Evolutionary conservation across 2,888 invertebrate genomes (phyloP).

Genomic region (Tetrapedia diversipes): DNA sequence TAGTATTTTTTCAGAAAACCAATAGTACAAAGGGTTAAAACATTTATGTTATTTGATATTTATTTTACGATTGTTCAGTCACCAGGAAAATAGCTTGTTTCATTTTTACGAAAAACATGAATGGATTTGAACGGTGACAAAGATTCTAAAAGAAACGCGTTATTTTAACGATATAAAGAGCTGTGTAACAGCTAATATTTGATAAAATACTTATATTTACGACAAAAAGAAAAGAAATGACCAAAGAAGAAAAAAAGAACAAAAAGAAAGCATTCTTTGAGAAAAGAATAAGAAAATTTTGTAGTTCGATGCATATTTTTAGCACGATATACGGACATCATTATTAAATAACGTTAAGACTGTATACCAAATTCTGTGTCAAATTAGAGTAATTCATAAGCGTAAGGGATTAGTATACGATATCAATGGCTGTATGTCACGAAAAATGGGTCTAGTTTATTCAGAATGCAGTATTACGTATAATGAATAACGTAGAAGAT

Average conservation of each 20-base stretch:
- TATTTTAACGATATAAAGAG: slow-evolving; percentile 61
- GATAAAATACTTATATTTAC: slow-evolving; percentile 56
- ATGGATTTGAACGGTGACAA: slow-evolving; percentile 50
- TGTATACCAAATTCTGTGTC: slow-evolving; percentile 78
- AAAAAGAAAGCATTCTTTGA: slow-evolving; percentile 16
- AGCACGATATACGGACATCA: slow-evolving; percentile 71
- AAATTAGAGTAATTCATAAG: slow-evolving; percentile 71
- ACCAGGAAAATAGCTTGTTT: slow-evolving; percentile 21
- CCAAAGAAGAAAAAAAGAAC: slow-evolving; percentile 38
- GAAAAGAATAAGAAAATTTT: slow-evolving; percentile 45
- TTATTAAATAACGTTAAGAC: slow-evolving; percentile 74
- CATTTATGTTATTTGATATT: slow-evolving; percentile 40
- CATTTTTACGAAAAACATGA: neutral
- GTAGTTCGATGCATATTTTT: slow-evolving; percentile 70
- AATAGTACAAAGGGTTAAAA: slow-evolving; percentile 38
- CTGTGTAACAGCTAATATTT: slow-evolving; percentile 52
- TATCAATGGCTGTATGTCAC: slow-evolving; percentile 51
- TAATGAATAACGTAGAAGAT: slow-evolving; percentile 58
- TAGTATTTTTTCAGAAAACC: slow-evolving; percentile 18
- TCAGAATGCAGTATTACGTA: slow-evolving; percentile 57
- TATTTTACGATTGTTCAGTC: slow-evolving; percentile 26
- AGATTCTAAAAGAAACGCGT: slow-evolving; percentile 56
- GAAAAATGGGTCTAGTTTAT: slow-evolving; percentile 58
- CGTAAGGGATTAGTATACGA: slow-evolving; percentile 52
- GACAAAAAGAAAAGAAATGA: slow-evolving; percentile 44